Base-by-base conservation (phyloP, 2,113 vertebrate genomes). In the Macaca nemestrina region DNA sequence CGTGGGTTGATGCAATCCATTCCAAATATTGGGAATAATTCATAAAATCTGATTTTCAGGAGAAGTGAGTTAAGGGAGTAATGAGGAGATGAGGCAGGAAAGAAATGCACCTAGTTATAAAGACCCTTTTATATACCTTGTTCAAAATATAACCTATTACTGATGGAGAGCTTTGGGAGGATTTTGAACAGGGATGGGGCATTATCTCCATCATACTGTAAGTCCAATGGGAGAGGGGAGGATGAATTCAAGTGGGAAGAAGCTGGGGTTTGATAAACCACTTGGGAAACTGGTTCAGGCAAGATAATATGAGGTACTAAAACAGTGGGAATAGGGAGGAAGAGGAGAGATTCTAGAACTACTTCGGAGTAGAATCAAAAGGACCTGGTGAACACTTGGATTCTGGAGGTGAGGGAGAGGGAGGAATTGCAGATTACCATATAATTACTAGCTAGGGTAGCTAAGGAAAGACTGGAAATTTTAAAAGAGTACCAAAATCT, bases 231-330 rank as follows among this genome's bases (percentile, higher is more conserved):
- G 84, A 38, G 32, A 79, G 83, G 43, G 30, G 25, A 43, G 78
- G 35, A 17, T 43, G 38, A 38, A 78, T 78, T 55, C 83, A 38
- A 84, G 78, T 57, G 45, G 88, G 91, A 95, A 85, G 86, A 95
- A 85, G 38, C 64, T 3, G 1, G 57, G 84, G 38, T 45, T 52
- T 30, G 94, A 67, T 78, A 91, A 94, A 35, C 59, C 45, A 48
- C 61, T 76, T 83, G 76, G 64, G 18, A 89, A 89, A 93, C 85
- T 57, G 43, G 45, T 88, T 92, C 86, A 95, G 87, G 72, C 38
- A 78, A 79, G 55, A 93, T 57, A 83, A 68, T 59, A 5, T 32
- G n/a, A 85, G 38, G 59, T 32, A 38, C 85, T 64, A 25, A 88
- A 78, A 70, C n/a, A 76, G 50, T 64, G 73, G 92, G 61, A 55